These are phyloP conservation scores for Diadophis punctatus DNA, from an alignment of 2,113 vertebrate genomes.

Conservation along the genomic window DNA sequence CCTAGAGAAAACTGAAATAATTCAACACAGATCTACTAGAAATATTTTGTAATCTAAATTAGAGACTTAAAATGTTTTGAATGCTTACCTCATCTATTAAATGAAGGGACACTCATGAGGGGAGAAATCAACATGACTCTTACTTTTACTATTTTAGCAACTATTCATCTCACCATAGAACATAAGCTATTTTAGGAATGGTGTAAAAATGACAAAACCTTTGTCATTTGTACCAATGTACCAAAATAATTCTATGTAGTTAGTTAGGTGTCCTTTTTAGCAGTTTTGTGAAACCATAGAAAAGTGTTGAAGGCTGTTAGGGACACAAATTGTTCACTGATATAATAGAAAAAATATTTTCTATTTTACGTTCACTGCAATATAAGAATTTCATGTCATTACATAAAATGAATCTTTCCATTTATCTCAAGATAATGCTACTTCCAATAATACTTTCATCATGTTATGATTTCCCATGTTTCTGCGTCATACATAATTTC, in stretches of 20 bases:
- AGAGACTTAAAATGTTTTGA: constrained; percentile 24
- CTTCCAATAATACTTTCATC: background rate
- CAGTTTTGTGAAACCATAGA: background rate
- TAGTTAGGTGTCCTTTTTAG: background rate
- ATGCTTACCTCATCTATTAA: constrained; percentile 21
- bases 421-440: background rate
- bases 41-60: constrained; percentile 43
- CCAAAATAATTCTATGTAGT: background rate
- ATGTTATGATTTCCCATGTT: background rate
- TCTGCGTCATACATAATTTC: background rate
- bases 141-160: constrained; percentile 17
- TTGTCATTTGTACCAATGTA: too few species aligned
- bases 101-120: constrained; percentile 25
- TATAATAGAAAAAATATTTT: background rate
- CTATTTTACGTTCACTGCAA: background rate
- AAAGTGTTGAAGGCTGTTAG: background rate
- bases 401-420: background rate
- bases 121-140: constrained; percentile 18
- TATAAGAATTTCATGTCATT: background rate
- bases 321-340: background rate
- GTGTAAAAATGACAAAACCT: constrained; percentile 18
- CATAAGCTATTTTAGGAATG: constrained; percentile 28
- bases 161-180: constrained; percentile 27
- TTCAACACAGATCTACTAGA: constrained; percentile 33
- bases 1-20: constrained; percentile 29